Evolutionary conservation across 2,113 vertebrate species (phyloP).

Genomic region (Xyrauchen texanus): DNA sequence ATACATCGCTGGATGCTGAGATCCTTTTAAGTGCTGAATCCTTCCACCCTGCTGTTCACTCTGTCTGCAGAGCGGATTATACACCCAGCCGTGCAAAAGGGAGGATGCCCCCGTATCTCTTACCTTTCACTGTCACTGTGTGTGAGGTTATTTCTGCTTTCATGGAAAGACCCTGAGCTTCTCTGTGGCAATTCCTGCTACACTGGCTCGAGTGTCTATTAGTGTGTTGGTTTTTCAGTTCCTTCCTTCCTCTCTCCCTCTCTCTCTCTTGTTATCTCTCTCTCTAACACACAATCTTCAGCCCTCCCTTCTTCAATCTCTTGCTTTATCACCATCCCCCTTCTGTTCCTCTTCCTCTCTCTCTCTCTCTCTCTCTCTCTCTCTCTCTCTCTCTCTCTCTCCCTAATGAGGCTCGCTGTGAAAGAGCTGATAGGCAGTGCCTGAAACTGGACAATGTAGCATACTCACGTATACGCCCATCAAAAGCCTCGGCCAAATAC

Average conservation of each 20-base stretch:
- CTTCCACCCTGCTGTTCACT: slow-evolving; percentile 22
- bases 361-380: slow-evolving; percentile 42
- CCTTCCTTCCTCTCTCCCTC: not conserved
- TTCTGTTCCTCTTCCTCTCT: not conserved
- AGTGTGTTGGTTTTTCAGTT: slow-evolving; percentile 13
- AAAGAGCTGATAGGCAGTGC: slow-evolving; percentile 8
- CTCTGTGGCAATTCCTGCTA: slow-evolving; percentile 32
- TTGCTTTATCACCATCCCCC: slow-evolving; percentile 35
- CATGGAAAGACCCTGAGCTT: slow-evolving; percentile 2
- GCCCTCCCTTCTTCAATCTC: slow-evolving; percentile 12
- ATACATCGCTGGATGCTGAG: slow-evolving; percentile 20
- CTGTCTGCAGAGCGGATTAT: slow-evolving; percentile 36
- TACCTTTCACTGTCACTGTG: slow-evolving; percentile 38
- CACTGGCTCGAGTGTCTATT: slow-evolving; percentile 12
- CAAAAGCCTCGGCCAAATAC: not conserved
- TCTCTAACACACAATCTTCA: slow-evolving; percentile 25
- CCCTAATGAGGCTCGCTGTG: slow-evolving; percentile 22
- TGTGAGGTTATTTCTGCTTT: slow-evolving; percentile 26
- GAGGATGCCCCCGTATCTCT: slow-evolving; percentile 30
- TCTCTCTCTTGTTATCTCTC: not conserved
- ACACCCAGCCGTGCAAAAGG: slow-evolving; percentile 16
- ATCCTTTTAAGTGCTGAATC: slow-evolving; percentile 25
- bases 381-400: slow-evolving; percentile 31
- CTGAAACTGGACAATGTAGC: not conserved
- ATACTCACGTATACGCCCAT: not conserved